Percentiles rank a stretch among this genome's conserved stretches.
Conservation (phyloP, 2,797 vertebrate species). For the Buceros bicornis region DNA sequence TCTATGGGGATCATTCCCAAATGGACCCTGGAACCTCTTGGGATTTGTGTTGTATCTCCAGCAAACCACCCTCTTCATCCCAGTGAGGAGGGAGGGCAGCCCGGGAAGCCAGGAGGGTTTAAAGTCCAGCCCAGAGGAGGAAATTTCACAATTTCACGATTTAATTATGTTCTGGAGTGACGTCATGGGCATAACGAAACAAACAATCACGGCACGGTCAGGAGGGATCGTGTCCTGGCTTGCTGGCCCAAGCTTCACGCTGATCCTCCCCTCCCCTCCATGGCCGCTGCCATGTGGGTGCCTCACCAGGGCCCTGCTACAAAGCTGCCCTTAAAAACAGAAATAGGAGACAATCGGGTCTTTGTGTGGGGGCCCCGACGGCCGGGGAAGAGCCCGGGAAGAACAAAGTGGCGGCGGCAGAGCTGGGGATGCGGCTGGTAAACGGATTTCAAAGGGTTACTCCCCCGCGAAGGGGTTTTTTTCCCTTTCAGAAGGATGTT, state of each 20-base stretch:
- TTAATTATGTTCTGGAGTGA: not conserved
- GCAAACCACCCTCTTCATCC: not conserved
- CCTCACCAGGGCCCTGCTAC: not conserved
- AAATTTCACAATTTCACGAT: constrained; percentile 14
- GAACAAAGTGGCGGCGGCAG: not conserved
- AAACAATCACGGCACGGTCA: not conserved
- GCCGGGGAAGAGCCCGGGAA: not conserved
- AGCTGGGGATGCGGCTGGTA: not conserved
- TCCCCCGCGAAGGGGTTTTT: not conserved
- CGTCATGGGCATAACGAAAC: not conserved
- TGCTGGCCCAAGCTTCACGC: rapidly evolving
- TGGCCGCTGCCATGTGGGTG: not conserved
- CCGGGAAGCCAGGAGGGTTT: not conserved
- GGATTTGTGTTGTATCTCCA: not conserved
- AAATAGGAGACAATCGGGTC: not conserved
- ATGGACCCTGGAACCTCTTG: rapidly evolving
- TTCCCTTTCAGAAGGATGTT: not conserved
- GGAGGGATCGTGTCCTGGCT: not conserved
- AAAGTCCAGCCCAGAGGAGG: not conserved
- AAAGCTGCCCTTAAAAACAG: not conserved
- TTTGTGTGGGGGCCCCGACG: not conserved
- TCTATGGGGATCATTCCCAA: not conserved
- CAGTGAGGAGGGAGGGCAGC: not conserved
- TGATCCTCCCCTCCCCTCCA: not conserved
- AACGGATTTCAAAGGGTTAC: not conserved